These are phyloP conservation scores for Erethizon dorsatum DNA, from an alignment of 2,797 vertebrate genomes.

Conservation along the genomic window DNA sequence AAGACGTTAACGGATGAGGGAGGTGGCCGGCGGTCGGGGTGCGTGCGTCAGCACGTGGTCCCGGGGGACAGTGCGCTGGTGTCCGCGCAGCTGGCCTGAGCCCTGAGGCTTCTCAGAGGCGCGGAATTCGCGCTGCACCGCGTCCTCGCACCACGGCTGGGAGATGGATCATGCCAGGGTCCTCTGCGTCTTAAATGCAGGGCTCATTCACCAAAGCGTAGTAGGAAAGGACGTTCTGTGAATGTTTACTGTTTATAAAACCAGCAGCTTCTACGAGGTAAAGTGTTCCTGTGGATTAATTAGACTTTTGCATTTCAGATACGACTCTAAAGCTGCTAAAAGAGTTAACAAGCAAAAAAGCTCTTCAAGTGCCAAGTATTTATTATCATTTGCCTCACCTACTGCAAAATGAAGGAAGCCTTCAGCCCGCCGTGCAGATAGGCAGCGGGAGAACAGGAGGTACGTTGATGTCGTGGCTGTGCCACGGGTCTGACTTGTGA, in stretches of 20 bases:
- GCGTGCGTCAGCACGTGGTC: background rate
- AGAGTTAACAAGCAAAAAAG: constrained; percentile 95
- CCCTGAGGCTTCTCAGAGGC: background rate
- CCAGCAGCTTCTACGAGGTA: background rate
- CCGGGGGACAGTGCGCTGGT: background rate
- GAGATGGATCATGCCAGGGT: background rate
- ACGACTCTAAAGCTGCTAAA: constrained; percentile 98
- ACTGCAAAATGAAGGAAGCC: constrained; percentile 97
- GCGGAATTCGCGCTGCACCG: background rate
- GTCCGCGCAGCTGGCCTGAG: background rate
- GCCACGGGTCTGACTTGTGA: background rate
- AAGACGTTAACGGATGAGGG: background rate
- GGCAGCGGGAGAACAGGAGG: constrained; percentile 97
- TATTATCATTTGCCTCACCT: constrained; percentile 99
- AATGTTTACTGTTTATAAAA: constrained; percentile 32
- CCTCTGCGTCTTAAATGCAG: constrained; percentile 14
- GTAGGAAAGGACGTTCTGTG: constrained; percentile 17
- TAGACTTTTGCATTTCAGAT: constrained; percentile 90
- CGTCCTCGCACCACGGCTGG: background rate
- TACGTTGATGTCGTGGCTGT: constrained; percentile 84
- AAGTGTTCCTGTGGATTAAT: constrained; percentile 50
- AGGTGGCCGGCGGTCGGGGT: background rate
- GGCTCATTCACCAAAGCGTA: background rate
- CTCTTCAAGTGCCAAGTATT: constrained; percentile 99
- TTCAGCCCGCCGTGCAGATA: constrained; percentile 97